Evolutionary conservation across 2,888 invertebrate genomes (phyloP).

Genomic region (Sinodicranocentrus sp.): DNA sequence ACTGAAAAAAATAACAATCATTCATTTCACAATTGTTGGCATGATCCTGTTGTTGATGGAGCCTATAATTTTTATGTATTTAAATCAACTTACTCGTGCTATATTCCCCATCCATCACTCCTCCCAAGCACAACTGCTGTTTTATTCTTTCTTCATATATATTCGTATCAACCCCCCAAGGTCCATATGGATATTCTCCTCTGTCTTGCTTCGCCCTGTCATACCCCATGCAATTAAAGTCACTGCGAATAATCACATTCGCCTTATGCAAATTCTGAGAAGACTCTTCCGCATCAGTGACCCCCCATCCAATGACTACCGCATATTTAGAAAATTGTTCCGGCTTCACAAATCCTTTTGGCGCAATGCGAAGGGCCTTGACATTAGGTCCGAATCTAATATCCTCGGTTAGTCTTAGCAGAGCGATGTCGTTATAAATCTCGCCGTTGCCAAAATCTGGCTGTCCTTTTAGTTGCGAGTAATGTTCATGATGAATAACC

Average conservation of each 20-base stretch:
- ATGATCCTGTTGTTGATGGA: too few relatives aligned
- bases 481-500: neutral
- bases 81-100: slow-evolving; percentile 12
- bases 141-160: neutral
- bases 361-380: slow-evolving; percentile 13
- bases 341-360: slow-evolving; percentile 13
- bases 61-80: neutral
- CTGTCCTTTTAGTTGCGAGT: neutral
- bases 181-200: too few relatives aligned
- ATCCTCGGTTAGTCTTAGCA: neutral
- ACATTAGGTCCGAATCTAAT: slow-evolving; percentile 17
- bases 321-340: neutral
- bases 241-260: slow-evolving; percentile 18
- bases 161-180: too few relatives aligned
- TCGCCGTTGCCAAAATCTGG: neutral
- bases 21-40: neutral
- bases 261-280: slow-evolving; percentile 28
- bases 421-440: slow-evolving; percentile 29
- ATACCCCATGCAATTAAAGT: neutral
- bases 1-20: neutral
- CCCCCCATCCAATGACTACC: slow-evolving; percentile 43
- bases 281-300: neutral
- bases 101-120: slow-evolving; percentile 1
- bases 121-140: slow-evolving; percentile 31
- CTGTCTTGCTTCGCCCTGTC: neutral